Evolutionary conservation across 1,140 invertebrate genomes (phyloP).

Genomic region (Schmidtea mediterranea): DNA sequence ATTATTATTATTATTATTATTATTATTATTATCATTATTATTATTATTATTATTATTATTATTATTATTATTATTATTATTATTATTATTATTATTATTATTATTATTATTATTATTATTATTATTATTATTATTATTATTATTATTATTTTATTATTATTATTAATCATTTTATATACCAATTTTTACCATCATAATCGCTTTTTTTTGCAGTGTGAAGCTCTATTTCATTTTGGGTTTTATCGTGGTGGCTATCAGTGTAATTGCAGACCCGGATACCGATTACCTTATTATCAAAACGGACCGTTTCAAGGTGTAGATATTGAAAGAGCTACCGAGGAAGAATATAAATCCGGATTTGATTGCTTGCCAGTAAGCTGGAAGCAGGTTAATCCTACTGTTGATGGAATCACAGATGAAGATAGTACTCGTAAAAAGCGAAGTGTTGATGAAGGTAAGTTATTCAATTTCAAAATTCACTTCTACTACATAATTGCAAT

Average conservation of each 20-base stretch:
- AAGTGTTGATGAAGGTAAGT: neutral
- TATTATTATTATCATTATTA: no score
- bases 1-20: no score
- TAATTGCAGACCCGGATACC: slow-evolving; percentile 51
- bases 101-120: no score
- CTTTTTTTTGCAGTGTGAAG: slow-evolving; percentile 49
- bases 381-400: slow-evolving; percentile 18
- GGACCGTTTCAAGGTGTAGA: slow-evolving; percentile 70
- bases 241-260: slow-evolving; percentile 74
- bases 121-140: neutral
- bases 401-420: neutral
- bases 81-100: no score
- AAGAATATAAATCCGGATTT: slow-evolving; percentile 70
- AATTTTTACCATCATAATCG: neutral
- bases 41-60: no score
- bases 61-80: no score
- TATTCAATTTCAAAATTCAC: no score
- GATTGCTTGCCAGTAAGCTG: slow-evolving; percentile 68
- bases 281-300: slow-evolving; percentile 54
- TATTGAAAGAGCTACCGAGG: slow-evolving; percentile 59
- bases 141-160: neutral
- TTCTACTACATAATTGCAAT: no score
- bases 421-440: neutral
- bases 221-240: slow-evolving; percentile 65
- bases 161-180: neutral